These are phyloP conservation scores for Caradrina clavipalpis DNA, from an alignment of 2,888 invertebrate genomes.

Conservation along the genomic window DNA sequence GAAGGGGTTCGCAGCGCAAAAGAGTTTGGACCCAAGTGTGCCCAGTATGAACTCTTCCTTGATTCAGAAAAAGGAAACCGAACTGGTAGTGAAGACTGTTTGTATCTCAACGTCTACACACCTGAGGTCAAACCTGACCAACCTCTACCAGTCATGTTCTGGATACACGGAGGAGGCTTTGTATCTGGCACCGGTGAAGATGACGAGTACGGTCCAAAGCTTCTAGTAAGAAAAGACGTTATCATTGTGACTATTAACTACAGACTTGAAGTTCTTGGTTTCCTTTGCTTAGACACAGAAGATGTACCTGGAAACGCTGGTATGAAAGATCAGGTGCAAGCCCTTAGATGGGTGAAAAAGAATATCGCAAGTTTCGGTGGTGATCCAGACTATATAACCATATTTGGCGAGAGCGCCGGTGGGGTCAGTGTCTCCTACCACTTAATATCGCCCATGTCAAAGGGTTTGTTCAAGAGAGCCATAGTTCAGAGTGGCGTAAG, in stretches of 20 bases:
- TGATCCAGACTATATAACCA: constrained; percentile 71
- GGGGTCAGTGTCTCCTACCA: constrained; percentile 71
- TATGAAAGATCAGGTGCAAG: constrained; percentile 78
- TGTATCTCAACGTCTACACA: constrained; percentile 80
- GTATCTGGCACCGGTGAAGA: constrained; percentile 74
- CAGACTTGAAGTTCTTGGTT: constrained; percentile 76
- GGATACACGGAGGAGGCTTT: constrained; percentile 77
- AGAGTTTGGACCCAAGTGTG: constrained; percentile 71
- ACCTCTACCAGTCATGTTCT: constrained; percentile 76
- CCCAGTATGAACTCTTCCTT: constrained; percentile 65
- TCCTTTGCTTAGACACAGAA: constrained; percentile 73
- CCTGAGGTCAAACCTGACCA: constrained; percentile 64
- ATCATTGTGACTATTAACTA: constrained; percentile 80
- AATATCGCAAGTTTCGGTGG: constrained; percentile 75
- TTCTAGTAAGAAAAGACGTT: constrained; percentile 72
- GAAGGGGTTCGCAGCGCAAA: constrained; percentile 74
- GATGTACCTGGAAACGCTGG: constrained; percentile 80
- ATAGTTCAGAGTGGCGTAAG: constrained; percentile 93
- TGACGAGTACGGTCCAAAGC: constrained; percentile 74
- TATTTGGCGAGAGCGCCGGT: constrained; percentile 78
- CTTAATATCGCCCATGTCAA: constrained; percentile 77
- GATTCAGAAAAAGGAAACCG: constrained; percentile 32
- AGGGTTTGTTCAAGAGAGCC: constrained; percentile 78
- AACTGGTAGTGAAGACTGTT: constrained; percentile 78
- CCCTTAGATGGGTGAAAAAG: constrained; percentile 73